These are phyloP conservation scores for Maconellicoccus hirsutus DNA, from an alignment of 1,140 invertebrate genomes.

Conservation along the genomic window DNA sequence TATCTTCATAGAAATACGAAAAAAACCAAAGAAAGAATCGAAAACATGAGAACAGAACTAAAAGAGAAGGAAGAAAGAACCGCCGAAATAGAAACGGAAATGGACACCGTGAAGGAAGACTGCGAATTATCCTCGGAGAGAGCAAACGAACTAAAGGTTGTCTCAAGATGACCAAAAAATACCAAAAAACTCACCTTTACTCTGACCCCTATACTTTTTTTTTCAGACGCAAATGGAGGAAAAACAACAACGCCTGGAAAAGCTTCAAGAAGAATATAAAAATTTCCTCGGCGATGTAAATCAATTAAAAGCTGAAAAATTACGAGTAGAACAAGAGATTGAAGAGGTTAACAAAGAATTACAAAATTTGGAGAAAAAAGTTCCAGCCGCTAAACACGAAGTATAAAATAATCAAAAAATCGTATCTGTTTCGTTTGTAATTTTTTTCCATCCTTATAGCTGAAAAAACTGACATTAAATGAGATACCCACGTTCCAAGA, in stretches of 20 bases:
- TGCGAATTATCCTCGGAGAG: not conserved
- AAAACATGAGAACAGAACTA: slow-evolving; percentile 58
- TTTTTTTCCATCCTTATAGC: slow-evolving; percentile 34
- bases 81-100: slow-evolving; percentile 46
- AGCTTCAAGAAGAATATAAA: slow-evolving; percentile 40
- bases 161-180: not conserved
- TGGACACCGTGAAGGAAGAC: slow-evolving; percentile 41
- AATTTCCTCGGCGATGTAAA: slow-evolving; percentile 50
- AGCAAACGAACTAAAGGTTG: not conserved
- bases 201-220: not conserved
- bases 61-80: slow-evolving; percentile 47
- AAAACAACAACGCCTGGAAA: slow-evolving; percentile 42
- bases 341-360: slow-evolving; percentile 50
- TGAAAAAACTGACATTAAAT: slow-evolving; percentile 53
- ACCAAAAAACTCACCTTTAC: too few species aligned
- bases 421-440: not conserved
- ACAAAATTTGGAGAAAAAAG: slow-evolving; percentile 45
- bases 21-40: slow-evolving; percentile 56
- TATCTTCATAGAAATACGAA: slow-evolving; percentile 48
- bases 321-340: slow-evolving; percentile 64
- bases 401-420: slow-evolving; percentile 24
- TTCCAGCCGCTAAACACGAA: slow-evolving; percentile 35
- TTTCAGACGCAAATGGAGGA: slow-evolving; percentile 34
- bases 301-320: slow-evolving; percentile 51
- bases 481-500: slow-evolving; percentile 43